Evolutionary conservation across 2,888 invertebrate genomes (phyloP), one percentile per base, ranked within the genome.

Genomic region (Polydrusus pterygomalis): DNA sequence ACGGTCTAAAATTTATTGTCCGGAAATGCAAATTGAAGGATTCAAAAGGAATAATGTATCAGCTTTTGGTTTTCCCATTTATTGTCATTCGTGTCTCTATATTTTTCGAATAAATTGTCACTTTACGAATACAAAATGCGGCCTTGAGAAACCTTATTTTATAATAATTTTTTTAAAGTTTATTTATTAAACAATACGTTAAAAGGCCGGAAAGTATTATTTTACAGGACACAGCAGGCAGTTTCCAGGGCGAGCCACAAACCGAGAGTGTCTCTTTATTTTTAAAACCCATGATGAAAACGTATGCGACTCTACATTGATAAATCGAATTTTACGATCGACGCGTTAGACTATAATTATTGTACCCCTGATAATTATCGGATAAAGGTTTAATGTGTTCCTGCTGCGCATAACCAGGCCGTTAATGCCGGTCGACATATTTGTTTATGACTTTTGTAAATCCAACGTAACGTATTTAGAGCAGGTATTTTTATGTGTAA

Each of bases 21-120:
- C 83, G 79, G 80, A 81, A 79, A 84, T 83, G 81, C 81, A 83
- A 83, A 84, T 84, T 84, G 83, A 81, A 80, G 83, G 84, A 84
- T 85, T 83, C 65, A 47, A 64, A 40, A 65, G 65, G 65, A 70
- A 75, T 75, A 75, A 71, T 71, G 43, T 71, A 75, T 75, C 58
- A 58, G 70, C 65, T 68, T 71, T 71, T 45, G 69, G 60, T 70
- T 69, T 18, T 58, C 20, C 60, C 58, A 34, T 69, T 70, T 43
- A 63, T 18, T 70, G 70, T 65, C 58, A 65, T 64, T 3, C 11
- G n/a, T 54, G 54, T 54, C 25, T 54, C 25, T 54, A 54, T 30
- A 54, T 54, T 70, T 60, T 45, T 60, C 45, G 64, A 64, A 63
- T 64, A 70, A 75, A 70, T 40, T 20, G 34, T 51, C 25, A 25